A percentile compares a stretch with the other conserved stretches of the same genome.
These are phyloP conservation scores for Caiman crocodilus DNA, from an alignment of 2,797 vertebrate genomes.

Conservation along the genomic window DNA sequence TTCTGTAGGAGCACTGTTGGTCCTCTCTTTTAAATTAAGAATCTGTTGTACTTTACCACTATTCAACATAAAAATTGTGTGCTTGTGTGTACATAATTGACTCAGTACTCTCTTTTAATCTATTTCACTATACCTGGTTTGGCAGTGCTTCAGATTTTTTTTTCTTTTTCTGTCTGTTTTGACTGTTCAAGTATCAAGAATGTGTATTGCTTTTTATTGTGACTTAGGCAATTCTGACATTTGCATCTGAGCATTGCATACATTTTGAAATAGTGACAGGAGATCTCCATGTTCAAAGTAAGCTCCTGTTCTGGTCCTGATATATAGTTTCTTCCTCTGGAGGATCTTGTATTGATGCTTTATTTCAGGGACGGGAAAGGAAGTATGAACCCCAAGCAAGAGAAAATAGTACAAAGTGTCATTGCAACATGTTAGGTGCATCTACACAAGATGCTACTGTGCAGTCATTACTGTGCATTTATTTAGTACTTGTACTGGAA, in stretches of 20 bases:
- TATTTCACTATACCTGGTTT: not conserved
- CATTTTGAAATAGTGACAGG: conserved; percentile 13
- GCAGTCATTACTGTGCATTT: too few relatives aligned
- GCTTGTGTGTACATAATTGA: not conserved
- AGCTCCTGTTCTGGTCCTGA: not conserved
- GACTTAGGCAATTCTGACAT: not conserved
- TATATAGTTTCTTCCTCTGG: not conserved
- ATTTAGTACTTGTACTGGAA: too few relatives aligned
- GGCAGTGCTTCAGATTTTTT: not conserved
- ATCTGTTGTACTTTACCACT: conserved; percentile 54
- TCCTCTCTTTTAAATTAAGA: conserved; percentile 58
- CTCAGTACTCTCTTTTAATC: not conserved
- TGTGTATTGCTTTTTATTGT: not conserved
- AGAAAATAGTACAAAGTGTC: not conserved
- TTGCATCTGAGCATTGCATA: not conserved
- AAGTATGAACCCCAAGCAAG: not conserved
- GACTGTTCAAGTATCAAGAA: conserved; percentile 7
- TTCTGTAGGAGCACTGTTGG: conserved; percentile 40
- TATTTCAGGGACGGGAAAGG: not conserved
- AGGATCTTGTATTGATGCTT: not conserved
- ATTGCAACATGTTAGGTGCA: not conserved
- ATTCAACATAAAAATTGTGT: not conserved
- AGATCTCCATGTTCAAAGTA: not conserved
- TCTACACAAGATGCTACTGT: too few relatives aligned
- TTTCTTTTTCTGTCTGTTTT: not conserved